A percentile compares a stretch with the other conserved stretches of the same genome.
These are phyloP conservation scores for Eulithis testata DNA, from an alignment of 2,888 invertebrate species.

Conservation along the genomic window DNA sequence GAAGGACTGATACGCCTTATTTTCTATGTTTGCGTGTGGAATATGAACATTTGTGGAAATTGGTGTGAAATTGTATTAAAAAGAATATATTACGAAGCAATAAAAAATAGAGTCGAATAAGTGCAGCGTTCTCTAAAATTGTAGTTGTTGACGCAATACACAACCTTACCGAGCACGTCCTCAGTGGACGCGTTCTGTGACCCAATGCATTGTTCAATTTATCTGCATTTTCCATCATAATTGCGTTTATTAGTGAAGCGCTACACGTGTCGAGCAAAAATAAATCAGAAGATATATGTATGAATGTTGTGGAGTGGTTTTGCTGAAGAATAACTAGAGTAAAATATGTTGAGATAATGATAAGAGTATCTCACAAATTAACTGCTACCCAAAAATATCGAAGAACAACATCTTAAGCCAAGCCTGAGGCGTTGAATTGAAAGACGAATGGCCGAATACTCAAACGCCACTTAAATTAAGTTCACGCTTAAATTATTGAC, in stretches of 20 bases:
- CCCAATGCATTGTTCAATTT: background rate
- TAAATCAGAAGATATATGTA: background rate
- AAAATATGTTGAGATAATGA: background rate
- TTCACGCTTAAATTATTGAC: no score
- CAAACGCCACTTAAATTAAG: no score
- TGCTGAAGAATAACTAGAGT: conserved; percentile 1
- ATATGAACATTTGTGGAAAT: conserved; percentile 10
- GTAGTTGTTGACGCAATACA: background rate
- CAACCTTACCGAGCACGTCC: background rate
- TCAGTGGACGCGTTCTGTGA: background rate
- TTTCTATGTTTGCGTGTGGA: conserved; percentile 40
- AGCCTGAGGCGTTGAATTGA: no score
- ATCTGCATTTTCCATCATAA: background rate
- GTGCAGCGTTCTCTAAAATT: background rate
- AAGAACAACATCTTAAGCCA: background rate
- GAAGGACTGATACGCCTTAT: conserved; percentile 50
- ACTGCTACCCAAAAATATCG: conserved; percentile 2
- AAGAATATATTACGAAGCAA: background rate
- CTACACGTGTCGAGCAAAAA: background rate
- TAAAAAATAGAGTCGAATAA: background rate
- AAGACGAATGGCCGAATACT: no score
- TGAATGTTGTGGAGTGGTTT: background rate
- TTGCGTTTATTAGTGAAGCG: background rate
- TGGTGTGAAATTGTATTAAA: conserved; percentile 8
- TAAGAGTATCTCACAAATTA: conserved; percentile 1